Percentiles rank a stretch among this genome's conserved stretches.
Evolutionary conservation across 2,797 vertebrate genomes (phyloP).

Genomic region (Champsocephalus esox): DNA sequence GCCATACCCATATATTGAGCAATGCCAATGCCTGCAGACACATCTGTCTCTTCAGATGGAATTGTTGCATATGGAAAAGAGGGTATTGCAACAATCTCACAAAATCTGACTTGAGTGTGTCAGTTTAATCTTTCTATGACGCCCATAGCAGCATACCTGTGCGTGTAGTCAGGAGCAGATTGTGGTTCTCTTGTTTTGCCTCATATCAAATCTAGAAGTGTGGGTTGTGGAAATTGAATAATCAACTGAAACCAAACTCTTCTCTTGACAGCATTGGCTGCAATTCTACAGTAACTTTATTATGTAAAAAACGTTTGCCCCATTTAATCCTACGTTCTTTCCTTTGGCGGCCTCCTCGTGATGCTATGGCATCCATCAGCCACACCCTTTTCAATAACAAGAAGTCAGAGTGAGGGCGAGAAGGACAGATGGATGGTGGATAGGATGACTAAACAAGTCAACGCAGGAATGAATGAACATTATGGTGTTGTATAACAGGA

Average conservation of each 20-base stretch:
- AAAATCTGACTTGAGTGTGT: constrained; percentile 8
- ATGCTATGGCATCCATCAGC: constrained; percentile 47
- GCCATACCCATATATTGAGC: background rate
- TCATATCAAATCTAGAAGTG: constrained; percentile 53
- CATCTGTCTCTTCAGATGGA: background rate
- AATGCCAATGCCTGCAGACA: background rate
- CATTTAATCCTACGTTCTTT: constrained; percentile 2
- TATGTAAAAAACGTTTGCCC: constrained; percentile 39
- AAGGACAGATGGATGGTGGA: constrained; percentile 44
- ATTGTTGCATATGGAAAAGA: constrained; percentile 25
- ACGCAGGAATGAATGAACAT: constrained; percentile 55
- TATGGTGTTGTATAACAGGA: constrained; percentile 58
- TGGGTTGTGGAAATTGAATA: constrained; percentile 45
- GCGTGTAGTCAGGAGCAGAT: constrained; percentile 20
- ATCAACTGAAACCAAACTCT: constrained; percentile 61
- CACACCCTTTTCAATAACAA: constrained; percentile 73
- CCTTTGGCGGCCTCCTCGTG: constrained; percentile 43
- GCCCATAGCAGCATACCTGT: constrained; percentile 22
- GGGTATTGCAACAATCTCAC: background rate
- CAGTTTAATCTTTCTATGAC: constrained; percentile 14
- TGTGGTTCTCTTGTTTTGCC: constrained; percentile 9
- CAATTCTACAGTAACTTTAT: constrained; percentile 30
- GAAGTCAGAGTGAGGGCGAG: constrained; percentile 33
- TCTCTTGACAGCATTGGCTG: constrained; percentile 20
- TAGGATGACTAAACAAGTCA: constrained; percentile 63